These are phyloP conservation scores for Anoplius nigerrimus DNA, from an alignment of 2,888 invertebrate species.

Conservation along the genomic window DNA sequence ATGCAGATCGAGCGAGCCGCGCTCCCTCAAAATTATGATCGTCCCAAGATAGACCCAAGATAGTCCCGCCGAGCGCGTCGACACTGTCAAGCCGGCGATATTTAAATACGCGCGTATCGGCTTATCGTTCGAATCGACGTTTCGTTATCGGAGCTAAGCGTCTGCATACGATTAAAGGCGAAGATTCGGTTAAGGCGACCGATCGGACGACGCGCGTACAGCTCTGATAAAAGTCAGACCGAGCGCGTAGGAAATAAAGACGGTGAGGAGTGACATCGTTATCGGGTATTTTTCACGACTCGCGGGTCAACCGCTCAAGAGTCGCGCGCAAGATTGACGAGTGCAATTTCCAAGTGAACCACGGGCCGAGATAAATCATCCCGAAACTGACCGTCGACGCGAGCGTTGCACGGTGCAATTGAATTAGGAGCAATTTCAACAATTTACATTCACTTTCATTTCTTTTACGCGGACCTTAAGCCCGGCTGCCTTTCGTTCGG, in stretches of 20 bases:
- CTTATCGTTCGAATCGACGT: too few species aligned
- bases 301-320: too few species aligned
- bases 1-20: background rate
- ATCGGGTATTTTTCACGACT: too few species aligned
- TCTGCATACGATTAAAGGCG: too few species aligned
- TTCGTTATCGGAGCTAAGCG: too few species aligned
- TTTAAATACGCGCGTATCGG: too few species aligned
- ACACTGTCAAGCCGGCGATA: background rate
- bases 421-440: conserved; percentile 17
- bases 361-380: conserved; percentile 16
- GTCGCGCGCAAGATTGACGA: background rate
- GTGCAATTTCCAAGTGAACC: conserved; percentile 24
- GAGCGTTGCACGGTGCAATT: conserved; percentile 13
- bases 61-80: background rate
- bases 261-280: too few species aligned
- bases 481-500: background rate
- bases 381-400: conserved; percentile 14
- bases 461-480: background rate
- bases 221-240: too few species aligned
- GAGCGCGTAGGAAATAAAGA: too few species aligned
- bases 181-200: too few species aligned
- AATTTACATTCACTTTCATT: conserved; percentile 13
- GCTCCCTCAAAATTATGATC: background rate
- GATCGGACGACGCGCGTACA: too few species aligned
- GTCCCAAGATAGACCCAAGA: too few species aligned